phyloP scores from a whole-genome alignment of 2,888 invertebrate genomes.

The Hipparchia sbordonii region DNA sequence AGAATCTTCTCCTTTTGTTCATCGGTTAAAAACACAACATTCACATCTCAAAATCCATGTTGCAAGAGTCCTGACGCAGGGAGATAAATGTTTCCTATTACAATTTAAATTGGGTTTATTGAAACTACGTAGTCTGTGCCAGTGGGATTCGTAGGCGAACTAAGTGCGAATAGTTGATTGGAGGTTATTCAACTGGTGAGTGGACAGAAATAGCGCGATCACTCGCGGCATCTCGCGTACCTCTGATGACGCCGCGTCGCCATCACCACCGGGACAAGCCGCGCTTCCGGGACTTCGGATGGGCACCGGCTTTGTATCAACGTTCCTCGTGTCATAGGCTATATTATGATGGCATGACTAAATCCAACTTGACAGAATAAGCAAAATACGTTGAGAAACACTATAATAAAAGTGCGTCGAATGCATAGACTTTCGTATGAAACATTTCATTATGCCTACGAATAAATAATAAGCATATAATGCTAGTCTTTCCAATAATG shows the following conservation, averaged over 20 bases:
- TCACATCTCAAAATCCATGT: background rate
- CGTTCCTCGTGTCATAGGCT: background rate
- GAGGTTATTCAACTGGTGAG: constrained; percentile 82
- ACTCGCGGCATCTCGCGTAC: constrained; percentile 56
- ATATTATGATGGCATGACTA: background rate
- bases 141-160: constrained; percentile 61
- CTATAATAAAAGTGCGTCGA: too few species aligned
- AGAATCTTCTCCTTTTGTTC: too few species aligned
- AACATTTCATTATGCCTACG: too few species aligned
- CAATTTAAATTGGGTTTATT: constrained; percentile 36
- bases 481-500: too few species aligned
- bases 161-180: constrained; percentile 81
- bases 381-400: background rate
- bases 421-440: too few species aligned
- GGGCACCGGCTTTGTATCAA: background rate
- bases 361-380: background rate
- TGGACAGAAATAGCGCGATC: constrained; percentile 77
- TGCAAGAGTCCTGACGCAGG: background rate
- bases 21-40: too few species aligned
- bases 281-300: constrained; percentile 64
- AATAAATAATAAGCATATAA: too few species aligned
- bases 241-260: constrained; percentile 44
- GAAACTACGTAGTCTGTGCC: constrained; percentile 41
- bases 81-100: constrained; percentile 10
- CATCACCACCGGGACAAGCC: constrained; percentile 51